A percentile compares a stretch with the other conserved stretches of the same genome.
These are phyloP conservation scores for Tupaia chinensis DNA, from an alignment of 2,113 vertebrate species.

Conservation along the genomic window DNA sequence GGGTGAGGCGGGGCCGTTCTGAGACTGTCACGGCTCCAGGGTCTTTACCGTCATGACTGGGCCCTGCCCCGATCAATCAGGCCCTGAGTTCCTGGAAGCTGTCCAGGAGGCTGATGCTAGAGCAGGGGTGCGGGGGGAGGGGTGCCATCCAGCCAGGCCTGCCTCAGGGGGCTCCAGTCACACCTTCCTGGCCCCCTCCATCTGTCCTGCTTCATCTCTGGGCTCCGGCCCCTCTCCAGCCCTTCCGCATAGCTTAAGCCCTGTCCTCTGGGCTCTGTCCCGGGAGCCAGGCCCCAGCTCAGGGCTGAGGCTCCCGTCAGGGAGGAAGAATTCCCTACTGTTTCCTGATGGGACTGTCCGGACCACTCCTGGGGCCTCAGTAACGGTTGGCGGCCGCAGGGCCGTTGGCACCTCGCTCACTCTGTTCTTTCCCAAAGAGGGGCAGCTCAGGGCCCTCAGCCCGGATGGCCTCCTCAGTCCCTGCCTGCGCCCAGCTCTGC, in stretches of 20 bases:
- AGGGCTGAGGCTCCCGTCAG: background rate
- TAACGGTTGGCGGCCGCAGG: background rate
- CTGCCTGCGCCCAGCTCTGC: background rate
- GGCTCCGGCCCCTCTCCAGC: background rate
- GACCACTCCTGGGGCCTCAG: background rate
- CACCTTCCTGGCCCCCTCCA: background rate
- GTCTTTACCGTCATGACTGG: background rate
- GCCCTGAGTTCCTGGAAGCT: conserved; percentile 2
- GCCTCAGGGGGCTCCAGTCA: background rate
- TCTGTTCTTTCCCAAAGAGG: background rate
- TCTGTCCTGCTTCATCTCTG: no score
- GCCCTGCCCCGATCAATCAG: background rate
- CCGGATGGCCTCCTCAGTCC: background rate
- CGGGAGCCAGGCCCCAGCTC: background rate
- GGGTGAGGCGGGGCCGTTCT: background rate
- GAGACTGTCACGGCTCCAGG: background rate
- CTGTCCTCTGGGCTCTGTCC: background rate
- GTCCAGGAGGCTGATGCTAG: background rate
- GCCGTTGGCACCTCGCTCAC: rapidly evolving
- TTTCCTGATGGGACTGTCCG: background rate
- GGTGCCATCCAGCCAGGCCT: background rate
- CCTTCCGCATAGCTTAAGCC: background rate
- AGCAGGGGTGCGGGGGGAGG: background rate
- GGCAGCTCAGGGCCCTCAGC: background rate
- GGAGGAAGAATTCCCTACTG: background rate